These are phyloP conservation scores for Centruroides sculpturatus DNA, from an alignment of 1,140 invertebrate genomes.

Conservation along the genomic window DNA sequence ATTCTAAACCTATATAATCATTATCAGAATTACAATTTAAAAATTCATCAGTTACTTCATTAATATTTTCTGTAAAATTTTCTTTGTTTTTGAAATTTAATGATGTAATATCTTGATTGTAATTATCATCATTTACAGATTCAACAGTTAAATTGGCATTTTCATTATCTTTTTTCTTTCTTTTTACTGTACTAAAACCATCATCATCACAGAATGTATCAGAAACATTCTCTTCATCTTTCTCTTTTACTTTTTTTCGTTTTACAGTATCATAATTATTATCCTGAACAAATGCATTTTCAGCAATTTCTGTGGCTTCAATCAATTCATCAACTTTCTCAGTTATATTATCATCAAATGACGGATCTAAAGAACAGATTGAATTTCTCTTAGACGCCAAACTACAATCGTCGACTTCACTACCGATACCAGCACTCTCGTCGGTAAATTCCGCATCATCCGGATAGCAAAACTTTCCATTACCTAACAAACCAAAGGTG, in stretches of 20 bases:
- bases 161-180: background rate
- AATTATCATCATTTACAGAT: too few relatives aligned
- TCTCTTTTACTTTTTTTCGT: background rate
- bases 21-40: too few relatives aligned
- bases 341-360: too few relatives aligned
- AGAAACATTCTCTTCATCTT: background rate
- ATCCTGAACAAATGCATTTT: background rate
- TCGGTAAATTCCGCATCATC: constrained; percentile 34
- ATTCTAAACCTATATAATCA: too few relatives aligned
- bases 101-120: too few relatives aligned
- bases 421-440: constrained; percentile 33
- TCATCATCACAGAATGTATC: background rate
- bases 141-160: background rate
- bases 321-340: background rate
- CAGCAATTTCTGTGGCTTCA: background rate
- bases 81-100: too few relatives aligned
- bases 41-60: too few relatives aligned
- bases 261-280: background rate
- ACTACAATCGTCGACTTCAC: constrained; percentile 9
- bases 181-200: background rate
- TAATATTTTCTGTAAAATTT: too few relatives aligned
- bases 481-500: constrained; percentile 26
- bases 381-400: too few relatives aligned
- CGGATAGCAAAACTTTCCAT: constrained; percentile 9
- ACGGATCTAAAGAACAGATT: too few relatives aligned